phyloP scores from a whole-genome alignment of 2,888 invertebrate species.

The Heterodera filipjevi region DNA sequence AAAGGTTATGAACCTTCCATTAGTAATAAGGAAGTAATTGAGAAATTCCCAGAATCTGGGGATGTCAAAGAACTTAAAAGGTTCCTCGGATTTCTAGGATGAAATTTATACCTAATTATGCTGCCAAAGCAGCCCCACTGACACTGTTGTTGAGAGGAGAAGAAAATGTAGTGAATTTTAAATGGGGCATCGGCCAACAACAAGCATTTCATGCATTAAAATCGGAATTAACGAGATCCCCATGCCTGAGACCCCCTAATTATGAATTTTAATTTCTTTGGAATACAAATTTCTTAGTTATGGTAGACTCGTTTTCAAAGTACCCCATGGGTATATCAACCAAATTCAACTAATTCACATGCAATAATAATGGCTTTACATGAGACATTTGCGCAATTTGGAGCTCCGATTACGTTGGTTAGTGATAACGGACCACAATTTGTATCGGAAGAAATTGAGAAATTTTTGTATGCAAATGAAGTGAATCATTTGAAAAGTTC shows the following conservation, averaged over 20 bases:
- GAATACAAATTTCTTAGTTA: background rate
- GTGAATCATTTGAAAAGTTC: background rate
- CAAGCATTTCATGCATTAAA: background rate
- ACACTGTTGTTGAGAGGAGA: background rate
- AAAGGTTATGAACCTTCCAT: background rate
- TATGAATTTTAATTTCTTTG: background rate
- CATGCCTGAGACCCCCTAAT: background rate
- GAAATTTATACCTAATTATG: background rate
- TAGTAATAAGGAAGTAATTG: background rate
- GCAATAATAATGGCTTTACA: background rate
- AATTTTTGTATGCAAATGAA: background rate
- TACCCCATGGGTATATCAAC: background rate
- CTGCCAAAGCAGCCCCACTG: background rate
- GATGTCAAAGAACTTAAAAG: background rate
- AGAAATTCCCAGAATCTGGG: background rate
- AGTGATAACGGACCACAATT: background rate
- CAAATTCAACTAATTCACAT: background rate
- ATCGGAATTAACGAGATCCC: background rate
- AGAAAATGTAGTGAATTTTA: background rate
- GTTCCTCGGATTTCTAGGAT: background rate
- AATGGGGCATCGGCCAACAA: background rate
- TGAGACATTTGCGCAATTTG: background rate
- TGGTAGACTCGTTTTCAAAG: background rate
- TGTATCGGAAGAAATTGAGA: background rate
- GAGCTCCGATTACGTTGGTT: background rate